phyloP scores from a whole-genome alignment of 2,888 invertebrate genomes.

The Phengaris arion region DNA sequence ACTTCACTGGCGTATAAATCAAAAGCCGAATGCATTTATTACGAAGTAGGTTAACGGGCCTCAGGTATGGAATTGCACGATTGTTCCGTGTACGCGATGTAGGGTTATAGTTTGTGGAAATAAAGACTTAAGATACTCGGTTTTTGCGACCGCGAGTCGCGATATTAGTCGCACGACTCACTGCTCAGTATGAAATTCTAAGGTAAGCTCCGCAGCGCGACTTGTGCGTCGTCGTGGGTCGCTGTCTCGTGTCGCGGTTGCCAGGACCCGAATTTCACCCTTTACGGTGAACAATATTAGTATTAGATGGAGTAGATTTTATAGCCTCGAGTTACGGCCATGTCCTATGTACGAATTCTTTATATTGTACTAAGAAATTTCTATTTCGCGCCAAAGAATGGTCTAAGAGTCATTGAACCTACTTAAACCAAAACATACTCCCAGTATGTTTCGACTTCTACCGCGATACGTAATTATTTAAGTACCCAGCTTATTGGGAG shows the following conservation, averaged over 20 bases:
- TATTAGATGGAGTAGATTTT: slow-evolving; percentile 31
- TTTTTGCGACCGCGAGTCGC: not conserved
- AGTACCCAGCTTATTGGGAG: not conserved
- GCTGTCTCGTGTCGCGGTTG: not conserved
- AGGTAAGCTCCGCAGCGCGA: not conserved
- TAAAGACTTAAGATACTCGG: slow-evolving; percentile 46
- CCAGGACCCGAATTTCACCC: not conserved
- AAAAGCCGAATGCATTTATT: slow-evolving; percentile 51
- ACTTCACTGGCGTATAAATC: not conserved
- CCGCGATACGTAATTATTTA: slow-evolving; percentile 6
- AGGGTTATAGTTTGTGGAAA: slow-evolving; percentile 38
- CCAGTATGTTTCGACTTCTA: not conserved
- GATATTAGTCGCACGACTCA: not conserved
- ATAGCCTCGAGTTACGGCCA: slow-evolving; percentile 27
- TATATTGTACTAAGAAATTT: slow-evolving; percentile 33
- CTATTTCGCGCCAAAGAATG: not conserved
- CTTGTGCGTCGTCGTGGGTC: not conserved
- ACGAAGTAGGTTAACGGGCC: slow-evolving; percentile 49
- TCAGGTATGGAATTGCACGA: slow-evolving; percentile 70
- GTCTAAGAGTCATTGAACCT: not conserved
- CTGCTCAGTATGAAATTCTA: not conserved
- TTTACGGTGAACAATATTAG: slow-evolving; percentile 30
- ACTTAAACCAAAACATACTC: not conserved
- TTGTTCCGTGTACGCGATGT: slow-evolving; percentile 61
- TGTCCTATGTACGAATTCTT: slow-evolving; percentile 36